Evolutionary conservation across 2,888 invertebrate species (phyloP).

Genomic region (Empis stercorea): DNA sequence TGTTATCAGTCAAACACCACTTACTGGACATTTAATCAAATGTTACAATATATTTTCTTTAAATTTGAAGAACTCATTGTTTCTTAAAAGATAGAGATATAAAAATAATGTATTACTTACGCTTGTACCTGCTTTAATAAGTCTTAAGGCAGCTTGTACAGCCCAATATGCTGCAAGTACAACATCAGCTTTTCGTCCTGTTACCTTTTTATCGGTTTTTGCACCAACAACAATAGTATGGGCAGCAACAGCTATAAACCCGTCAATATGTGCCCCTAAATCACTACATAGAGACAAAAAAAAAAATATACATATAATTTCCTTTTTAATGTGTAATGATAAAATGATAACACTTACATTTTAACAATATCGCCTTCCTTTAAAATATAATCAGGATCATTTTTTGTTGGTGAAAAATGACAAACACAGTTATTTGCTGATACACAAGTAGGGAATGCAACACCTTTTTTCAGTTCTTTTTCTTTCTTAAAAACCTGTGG

Average conservation of each 20-base stretch:
- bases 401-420: constrained; percentile 92
- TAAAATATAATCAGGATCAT: constrained; percentile 75
- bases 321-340: not conserved
- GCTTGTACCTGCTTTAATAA: constrained; percentile 83
- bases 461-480: constrained; percentile 94
- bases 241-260: constrained; percentile 95
- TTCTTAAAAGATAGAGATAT: too few species aligned
- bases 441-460: constrained; percentile 97
- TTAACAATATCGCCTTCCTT: constrained; percentile 92
- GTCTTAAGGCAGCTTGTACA: constrained; percentile 85
- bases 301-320: not conserved
- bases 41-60: too few species aligned
- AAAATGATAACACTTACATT: constrained; percentile 59
- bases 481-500: constrained; percentile 76
- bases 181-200: constrained; percentile 87
- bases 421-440: constrained; percentile 99
- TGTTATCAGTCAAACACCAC: too few species aligned
- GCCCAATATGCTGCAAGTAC: constrained; percentile 90
- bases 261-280: constrained; percentile 96
- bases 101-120: constrained; percentile 39
- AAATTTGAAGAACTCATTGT: too few species aligned
- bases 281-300: too few species aligned
- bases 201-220: constrained; percentile 55
- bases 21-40: too few species aligned
- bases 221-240: constrained; percentile 88